These are phyloP conservation scores for Adela reaumurella DNA, from an alignment of 2,888 invertebrate genomes.

Conservation along the genomic window DNA sequence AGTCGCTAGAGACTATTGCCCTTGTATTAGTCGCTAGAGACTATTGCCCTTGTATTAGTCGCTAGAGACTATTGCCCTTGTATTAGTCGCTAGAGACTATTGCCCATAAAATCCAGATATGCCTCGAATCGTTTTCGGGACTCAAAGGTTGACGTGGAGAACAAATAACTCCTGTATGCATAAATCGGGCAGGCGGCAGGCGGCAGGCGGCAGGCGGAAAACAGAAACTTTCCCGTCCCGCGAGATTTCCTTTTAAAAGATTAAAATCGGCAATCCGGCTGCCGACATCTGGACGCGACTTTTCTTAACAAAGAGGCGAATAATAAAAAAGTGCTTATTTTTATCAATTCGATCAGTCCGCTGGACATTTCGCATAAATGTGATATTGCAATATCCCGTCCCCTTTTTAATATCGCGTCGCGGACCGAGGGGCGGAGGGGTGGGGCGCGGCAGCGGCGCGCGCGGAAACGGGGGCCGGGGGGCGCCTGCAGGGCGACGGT, in stretches of 20 bases:
- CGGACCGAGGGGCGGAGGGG: slow-evolving; percentile 25
- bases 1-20: no score
- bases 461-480: slow-evolving; percentile 25
- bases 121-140: no score
- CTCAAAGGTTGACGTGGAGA: no score
- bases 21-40: no score
- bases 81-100: no score
- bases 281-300: neutral
- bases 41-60: no score
- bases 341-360: slow-evolving; percentile 56
- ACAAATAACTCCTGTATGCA: no score
- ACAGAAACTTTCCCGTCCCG: neutral
- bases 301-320: slow-evolving; percentile 26
- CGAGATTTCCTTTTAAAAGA: neutral
- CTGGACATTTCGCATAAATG: slow-evolving; percentile 57
- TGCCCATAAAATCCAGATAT: no score
- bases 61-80: no score
- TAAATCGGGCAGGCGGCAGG: no score
- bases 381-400: slow-evolving; percentile 57
- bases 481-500: slow-evolving; percentile 36
- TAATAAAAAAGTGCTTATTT: slow-evolving; percentile 56
- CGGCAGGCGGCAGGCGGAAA: no score
- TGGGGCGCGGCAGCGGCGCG: slow-evolving; percentile 24
- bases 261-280: neutral
- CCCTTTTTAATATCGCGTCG: slow-evolving; percentile 51